Base-by-base conservation (phyloP, 1,140 invertebrate species). In the Schlechtendalia chinensis region DNA sequence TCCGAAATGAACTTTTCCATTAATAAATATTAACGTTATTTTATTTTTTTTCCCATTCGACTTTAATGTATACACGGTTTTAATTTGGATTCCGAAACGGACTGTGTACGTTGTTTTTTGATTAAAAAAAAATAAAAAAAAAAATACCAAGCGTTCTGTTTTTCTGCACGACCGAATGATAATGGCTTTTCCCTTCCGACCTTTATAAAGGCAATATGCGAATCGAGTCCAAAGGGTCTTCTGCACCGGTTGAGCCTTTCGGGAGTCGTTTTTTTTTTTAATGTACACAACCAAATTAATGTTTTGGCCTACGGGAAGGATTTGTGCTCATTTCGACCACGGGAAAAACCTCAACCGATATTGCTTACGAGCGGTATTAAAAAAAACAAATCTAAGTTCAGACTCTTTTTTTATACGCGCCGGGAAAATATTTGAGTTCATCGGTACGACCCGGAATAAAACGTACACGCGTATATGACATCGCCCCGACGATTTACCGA, bases 141-240 rank as follows among this genome's bases (percentile, higher is more conserved):
- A 63, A 79, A 79, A 79, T 79, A 79, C 75, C 58, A 50, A 79
- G 24, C 75, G 75, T 63, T 79, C 75, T 79, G 56, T 79, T 79
- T 63, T 79, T 79, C 75, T 79, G 75, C 75, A 79, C 75, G 75
- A 63, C 75, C 75, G 75, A 79, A 79, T 79, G 75, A 79, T 79
- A 79, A 79, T 79, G 56, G 75, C 39, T 79, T 79, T 72, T 79
- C 75, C 75, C 75, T 79, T 79, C 75, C 75, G 75, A 79, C 75
- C 75, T 79, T 79, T 79, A 79, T 61, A 79, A 79, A 79, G 75
- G 75, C 75, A 79, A 79, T 79, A 79, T 79, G 58, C 58, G 75
- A 77, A 77, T 77, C 56, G 39, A 79, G 58, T 79, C 75, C 58
- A 79, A 79, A 79, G 75, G 75, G 75, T 79, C 75, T 79, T 79